These are phyloP conservation scores for Drosophila mimetica DNA, from an alignment of 2,888 invertebrate species.

Conservation along the genomic window DNA sequence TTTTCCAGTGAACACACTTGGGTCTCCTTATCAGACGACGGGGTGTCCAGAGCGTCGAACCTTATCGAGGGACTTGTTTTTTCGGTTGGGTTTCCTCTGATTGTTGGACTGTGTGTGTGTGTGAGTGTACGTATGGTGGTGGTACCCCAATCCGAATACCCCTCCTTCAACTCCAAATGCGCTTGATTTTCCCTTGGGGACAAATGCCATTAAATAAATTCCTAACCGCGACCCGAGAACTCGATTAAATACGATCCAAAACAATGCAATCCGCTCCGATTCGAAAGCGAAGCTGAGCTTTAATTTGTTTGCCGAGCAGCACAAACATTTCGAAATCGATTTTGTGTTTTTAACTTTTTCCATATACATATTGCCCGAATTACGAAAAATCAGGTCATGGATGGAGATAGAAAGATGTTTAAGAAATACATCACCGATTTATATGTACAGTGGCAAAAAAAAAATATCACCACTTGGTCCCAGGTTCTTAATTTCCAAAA, in stretches of 20 bases:
- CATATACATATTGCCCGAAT: slow-evolving; percentile 3
- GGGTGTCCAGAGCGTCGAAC: slow-evolving; percentile 16
- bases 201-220: slow-evolving; percentile 13
- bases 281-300: slow-evolving; percentile 5
- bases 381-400: neutral
- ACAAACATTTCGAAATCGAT: slow-evolving; percentile 10
- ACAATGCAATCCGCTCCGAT: slow-evolving; percentile 7
- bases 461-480: too few species aligned
- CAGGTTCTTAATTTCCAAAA: too few species aligned
- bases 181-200: neutral
- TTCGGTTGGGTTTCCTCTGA: slow-evolving; percentile 5
- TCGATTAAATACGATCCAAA: slow-evolving; percentile 14
- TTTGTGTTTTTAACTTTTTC: slow-evolving; percentile 4
- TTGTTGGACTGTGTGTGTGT: neutral
- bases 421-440: neutral
- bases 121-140: too few species aligned
- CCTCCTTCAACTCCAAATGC: neutral
- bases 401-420: neutral
- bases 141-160: slow-evolving; percentile 2
- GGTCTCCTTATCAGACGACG: slow-evolving; percentile 23
- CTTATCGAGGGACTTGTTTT: slow-evolving; percentile 21
- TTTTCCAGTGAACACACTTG: neutral
- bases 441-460: too few species aligned
- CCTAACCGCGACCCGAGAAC: neutral
- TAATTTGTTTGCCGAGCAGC: neutral